A percentile compares a stretch with the other conserved stretches of the same genome.
Conservation (phyloP, 1,140 invertebrate genomes). For the Steinernema feltiae region DNA sequence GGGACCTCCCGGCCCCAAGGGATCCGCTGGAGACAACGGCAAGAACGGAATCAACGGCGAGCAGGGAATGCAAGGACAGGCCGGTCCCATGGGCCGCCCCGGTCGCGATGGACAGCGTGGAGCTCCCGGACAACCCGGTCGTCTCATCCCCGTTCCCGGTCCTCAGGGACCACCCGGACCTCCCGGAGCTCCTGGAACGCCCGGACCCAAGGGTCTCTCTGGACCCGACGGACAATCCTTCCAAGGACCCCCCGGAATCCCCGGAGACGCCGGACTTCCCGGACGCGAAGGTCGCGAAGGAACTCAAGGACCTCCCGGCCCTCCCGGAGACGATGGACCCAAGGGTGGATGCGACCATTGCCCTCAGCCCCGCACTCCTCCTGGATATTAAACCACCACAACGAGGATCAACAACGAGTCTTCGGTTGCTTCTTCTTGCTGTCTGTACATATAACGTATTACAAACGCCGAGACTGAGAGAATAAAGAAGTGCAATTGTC, state of each 20-base stretch:
- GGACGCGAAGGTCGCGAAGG: slow-evolving; percentile 31
- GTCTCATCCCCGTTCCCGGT: slow-evolving; percentile 55
- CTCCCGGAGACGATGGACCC: slow-evolving; percentile 33
- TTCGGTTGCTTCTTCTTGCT: background rate
- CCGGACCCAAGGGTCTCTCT: slow-evolving; percentile 42
- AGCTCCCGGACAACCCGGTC: slow-evolving; percentile 52
- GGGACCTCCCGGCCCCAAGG: slow-evolving; percentile 35
- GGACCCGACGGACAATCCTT: slow-evolving; percentile 50
- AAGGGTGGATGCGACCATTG: slow-evolving; percentile 56
- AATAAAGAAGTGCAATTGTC: slow-evolving; percentile 5
- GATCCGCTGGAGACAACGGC: slow-evolving; percentile 33
- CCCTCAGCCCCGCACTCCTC: slow-evolving; percentile 51
- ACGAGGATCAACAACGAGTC: background rate
- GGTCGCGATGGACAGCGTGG: slow-evolving; percentile 55
- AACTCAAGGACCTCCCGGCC: slow-evolving; percentile 34
- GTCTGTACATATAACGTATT: slow-evolving; percentile 10
- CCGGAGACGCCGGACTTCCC: slow-evolving; percentile 51
- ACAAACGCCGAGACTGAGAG: background rate
- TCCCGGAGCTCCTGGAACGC: slow-evolving; percentile 48
- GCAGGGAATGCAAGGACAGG: slow-evolving; percentile 54
- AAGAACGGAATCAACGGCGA: slow-evolving; percentile 45
- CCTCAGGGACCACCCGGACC: slow-evolving; percentile 48
- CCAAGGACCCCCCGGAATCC: slow-evolving; percentile 50
- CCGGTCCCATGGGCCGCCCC: slow-evolving; percentile 52
- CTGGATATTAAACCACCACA: slow-evolving; percentile 47